Percentiles rank a stretch among this genome's conserved stretches.
These are phyloP conservation scores for Valencia hispanica DNA, from an alignment of 2,797 vertebrate species.

Conservation along the genomic window DNA sequence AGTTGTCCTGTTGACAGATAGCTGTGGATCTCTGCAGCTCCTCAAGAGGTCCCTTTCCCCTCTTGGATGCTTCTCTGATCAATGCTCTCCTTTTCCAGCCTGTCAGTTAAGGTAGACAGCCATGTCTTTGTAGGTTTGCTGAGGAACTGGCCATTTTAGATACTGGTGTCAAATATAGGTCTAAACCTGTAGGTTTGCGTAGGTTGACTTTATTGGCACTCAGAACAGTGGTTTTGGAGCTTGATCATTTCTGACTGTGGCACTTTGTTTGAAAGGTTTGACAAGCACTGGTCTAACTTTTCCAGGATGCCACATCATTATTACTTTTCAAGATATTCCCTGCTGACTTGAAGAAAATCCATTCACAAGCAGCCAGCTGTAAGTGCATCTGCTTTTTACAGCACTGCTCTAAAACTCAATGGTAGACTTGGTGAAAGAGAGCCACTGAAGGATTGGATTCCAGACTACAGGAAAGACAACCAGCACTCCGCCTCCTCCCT, in stretches of 20 bases:
- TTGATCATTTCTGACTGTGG: not conserved
- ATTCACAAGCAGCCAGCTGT: conserved; percentile 14
- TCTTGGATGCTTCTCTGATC: not conserved
- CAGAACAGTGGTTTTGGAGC: not conserved
- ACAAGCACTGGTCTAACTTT: conserved; percentile 4
- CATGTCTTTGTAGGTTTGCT: not conserved
- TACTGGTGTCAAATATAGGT: not conserved
- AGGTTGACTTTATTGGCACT: not conserved
- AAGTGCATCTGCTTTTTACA: conserved; percentile 45
- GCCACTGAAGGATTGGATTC: conserved; percentile 42
- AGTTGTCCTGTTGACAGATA: not conserved
- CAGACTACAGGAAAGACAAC: conserved; percentile 32
- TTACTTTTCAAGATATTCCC: conserved; percentile 59
- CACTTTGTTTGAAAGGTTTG: not conserved
- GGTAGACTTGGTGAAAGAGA: conserved; percentile 16
- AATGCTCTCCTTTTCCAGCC: not conserved
- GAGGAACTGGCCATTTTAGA: too few relatives aligned
- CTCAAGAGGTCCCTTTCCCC: not conserved
- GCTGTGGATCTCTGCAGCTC: not conserved
- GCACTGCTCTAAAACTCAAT: conserved; percentile 26
- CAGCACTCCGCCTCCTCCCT: conserved; percentile 9
- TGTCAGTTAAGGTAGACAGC: not conserved
- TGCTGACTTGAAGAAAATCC: conserved; percentile 29
- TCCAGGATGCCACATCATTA: conserved; percentile 29
- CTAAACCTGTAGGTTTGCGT: not conserved